These are phyloP conservation scores for Dasyornis broadbenti DNA, from an alignment of 2,113 vertebrate genomes.

Conservation along the genomic window DNA sequence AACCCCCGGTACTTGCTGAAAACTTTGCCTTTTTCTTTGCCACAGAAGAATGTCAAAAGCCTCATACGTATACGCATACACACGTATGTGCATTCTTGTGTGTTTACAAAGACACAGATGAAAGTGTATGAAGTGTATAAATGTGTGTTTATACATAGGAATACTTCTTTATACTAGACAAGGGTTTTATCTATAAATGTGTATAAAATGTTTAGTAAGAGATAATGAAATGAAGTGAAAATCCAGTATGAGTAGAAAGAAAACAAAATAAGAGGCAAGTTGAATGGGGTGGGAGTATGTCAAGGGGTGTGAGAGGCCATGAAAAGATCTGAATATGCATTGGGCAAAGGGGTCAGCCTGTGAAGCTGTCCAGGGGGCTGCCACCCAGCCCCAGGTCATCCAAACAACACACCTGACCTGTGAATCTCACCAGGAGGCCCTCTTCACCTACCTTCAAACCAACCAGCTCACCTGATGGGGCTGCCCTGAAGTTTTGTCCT, in stretches of 20 bases:
- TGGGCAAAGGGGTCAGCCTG: background rate
- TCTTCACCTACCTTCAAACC: background rate
- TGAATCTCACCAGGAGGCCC: background rate
- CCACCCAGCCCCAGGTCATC: background rate
- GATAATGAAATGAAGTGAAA: background rate
- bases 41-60: background rate
- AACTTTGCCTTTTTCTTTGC: background rate
- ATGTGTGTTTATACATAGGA: background rate
- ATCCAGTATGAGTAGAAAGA: background rate
- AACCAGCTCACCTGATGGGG: background rate
- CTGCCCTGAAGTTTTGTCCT: background rate
- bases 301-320: background rate
- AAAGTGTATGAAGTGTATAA: background rate
- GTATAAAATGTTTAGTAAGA: background rate
- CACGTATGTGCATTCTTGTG: background rate
- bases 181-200: background rate
- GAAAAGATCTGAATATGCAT: background rate
- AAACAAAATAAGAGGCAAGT: background rate
- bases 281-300: background rate
- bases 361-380: background rate
- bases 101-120: background rate
- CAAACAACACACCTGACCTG: background rate
- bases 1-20: background rate
- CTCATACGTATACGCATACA: too few species aligned
- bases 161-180: background rate